Evolutionary conservation across 2,797 vertebrate genomes (phyloP).

Genomic region (Notamacropus eugenii): DNA sequence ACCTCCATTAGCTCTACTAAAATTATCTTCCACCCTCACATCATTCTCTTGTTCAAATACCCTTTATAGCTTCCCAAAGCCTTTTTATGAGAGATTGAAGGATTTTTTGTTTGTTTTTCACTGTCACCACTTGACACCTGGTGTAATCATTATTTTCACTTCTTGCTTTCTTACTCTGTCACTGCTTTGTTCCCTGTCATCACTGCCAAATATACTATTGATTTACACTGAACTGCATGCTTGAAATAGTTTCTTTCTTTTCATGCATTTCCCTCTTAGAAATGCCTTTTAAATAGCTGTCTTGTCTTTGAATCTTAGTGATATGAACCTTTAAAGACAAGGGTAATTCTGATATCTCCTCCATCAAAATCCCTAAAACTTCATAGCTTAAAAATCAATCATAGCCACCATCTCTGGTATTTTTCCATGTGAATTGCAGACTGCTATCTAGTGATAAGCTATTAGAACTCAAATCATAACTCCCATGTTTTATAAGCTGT

Average conservation of each 20-base stretch:
- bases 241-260: slow-evolving; percentile 59
- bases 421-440: slow-evolving; percentile 53
- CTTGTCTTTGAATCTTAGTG: slow-evolving; percentile 43
- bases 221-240: slow-evolving; percentile 49
- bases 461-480: slow-evolving; percentile 25
- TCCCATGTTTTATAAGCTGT: slow-evolving; percentile 40
- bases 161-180: slow-evolving; percentile 55
- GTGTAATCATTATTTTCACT: slow-evolving; percentile 60
- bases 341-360: slow-evolving; percentile 24
- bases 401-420: slow-evolving; percentile 19
- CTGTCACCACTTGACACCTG: slow-evolving; percentile 49
- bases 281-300: slow-evolving; percentile 56
- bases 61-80: slow-evolving; percentile 48
- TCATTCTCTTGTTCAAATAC: slow-evolving; percentile 70
- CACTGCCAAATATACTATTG: slow-evolving; percentile 42
- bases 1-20: slow-evolving; percentile 69
- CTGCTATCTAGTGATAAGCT: slow-evolving; percentile 29
- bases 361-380: slow-evolving; percentile 4
- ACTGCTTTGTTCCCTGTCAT: slow-evolving; percentile 40
- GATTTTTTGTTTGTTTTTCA: slow-evolving; percentile 52
- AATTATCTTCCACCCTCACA: slow-evolving; percentile 68
- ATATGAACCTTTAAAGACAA: slow-evolving; percentile 26
- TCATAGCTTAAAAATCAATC: neutral
- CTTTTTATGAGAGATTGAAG: slow-evolving; percentile 48
- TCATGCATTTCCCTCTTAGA: slow-evolving; percentile 56